Evolutionary conservation across 2,888 invertebrate species (phyloP).

Genomic region (Clistopyga incitator): DNA sequence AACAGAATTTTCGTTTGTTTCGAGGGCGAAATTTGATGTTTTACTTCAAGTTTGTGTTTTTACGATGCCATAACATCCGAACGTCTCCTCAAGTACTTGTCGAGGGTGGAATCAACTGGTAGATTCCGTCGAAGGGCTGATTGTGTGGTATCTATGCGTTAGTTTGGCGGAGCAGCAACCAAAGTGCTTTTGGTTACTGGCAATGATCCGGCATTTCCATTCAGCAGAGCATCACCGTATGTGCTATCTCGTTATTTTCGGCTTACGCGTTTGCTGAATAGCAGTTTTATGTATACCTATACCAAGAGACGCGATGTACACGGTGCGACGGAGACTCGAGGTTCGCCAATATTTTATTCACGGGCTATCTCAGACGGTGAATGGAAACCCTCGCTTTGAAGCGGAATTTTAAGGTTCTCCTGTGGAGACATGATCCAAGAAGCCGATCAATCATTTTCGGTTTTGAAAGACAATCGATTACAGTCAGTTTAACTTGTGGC

Average conservation of each 20-base stretch:
- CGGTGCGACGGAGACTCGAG: background rate
- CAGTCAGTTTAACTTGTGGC: background rate
- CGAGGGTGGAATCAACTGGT: background rate
- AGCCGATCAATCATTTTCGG: background rate
- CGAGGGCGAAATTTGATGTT: background rate
- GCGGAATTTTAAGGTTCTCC: background rate
- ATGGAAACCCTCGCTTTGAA: background rate
- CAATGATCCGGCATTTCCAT: slow-evolving; percentile 71
- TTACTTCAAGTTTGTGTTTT: background rate
- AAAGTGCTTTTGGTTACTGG: slow-evolving; percentile 68
- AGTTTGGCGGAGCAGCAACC: slow-evolving; percentile 45
- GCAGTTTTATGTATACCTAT: slow-evolving; percentile 13
- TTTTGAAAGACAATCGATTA: background rate
- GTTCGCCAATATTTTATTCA: slow-evolving; percentile 17
- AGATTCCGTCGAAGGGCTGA: slow-evolving; percentile 1
- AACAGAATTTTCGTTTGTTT: background rate
- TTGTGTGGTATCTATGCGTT: slow-evolving; percentile 14
- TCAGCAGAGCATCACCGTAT: slow-evolving; percentile 69
- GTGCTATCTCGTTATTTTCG: slow-evolving; percentile 78
- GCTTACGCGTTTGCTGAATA: slow-evolving; percentile 74
- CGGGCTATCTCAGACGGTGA: background rate
- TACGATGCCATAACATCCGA: background rate
- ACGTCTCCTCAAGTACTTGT: background rate
- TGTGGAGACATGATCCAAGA: background rate
- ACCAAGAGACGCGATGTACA: background rate